Evolutionary conservation across 2,113 vertebrate genomes (phyloP).

Genomic region (Semnopithecus entellus): DNA sequence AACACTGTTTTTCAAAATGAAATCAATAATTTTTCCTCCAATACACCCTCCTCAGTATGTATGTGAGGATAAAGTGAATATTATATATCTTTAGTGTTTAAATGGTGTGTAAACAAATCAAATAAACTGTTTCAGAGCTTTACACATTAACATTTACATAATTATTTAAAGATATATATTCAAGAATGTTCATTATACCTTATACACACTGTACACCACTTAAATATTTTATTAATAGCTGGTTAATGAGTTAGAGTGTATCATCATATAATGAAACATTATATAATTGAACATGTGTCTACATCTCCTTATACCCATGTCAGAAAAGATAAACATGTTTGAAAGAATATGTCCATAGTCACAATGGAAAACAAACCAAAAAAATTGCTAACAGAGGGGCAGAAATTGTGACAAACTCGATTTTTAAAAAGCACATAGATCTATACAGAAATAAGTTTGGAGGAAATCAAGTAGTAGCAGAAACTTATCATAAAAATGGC

Average conservation of each 20-base stretch:
- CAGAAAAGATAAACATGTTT: background rate
- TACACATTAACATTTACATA: background rate
- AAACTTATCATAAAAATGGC: background rate
- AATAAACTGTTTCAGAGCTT: constrained; percentile 24
- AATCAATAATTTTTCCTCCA: constrained; percentile 24
- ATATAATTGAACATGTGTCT: background rate
- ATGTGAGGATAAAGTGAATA: constrained; percentile 19
- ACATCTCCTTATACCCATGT: background rate
- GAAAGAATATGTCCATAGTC: background rate
- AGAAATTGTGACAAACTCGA: constrained; percentile 2
- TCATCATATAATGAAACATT: background rate
- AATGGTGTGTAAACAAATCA: background rate
- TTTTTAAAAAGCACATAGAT: background rate
- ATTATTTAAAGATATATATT: background rate
- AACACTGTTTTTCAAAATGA: constrained; percentile 13
- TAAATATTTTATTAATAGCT: background rate
- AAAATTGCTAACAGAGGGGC: background rate
- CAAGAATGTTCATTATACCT: background rate
- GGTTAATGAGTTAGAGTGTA: background rate
- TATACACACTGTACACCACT: background rate
- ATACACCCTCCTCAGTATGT: background rate
- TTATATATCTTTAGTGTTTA: background rate
- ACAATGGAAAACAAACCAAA: background rate
- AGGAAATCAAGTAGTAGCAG: background rate
- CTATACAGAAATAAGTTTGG: background rate